Evolutionary conservation across 2,797 vertebrate genomes (phyloP).

Genomic region (Coccyzus lansbergi): DNA sequence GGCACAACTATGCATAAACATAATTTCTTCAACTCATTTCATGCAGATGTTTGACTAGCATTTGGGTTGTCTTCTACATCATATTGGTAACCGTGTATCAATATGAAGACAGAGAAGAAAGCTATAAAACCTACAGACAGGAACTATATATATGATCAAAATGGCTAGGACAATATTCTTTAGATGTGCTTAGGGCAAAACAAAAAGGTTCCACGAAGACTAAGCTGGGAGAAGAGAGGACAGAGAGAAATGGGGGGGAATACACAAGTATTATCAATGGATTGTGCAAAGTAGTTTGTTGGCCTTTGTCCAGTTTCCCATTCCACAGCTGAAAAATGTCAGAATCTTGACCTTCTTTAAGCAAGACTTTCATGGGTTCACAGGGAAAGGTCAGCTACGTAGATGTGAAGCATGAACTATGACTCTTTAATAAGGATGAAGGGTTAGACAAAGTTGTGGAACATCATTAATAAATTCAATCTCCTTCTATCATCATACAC

Average conservation of each 20-base stretch:
- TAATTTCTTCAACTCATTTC: neutral
- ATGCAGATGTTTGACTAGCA: neutral
- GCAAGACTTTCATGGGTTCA: neutral
- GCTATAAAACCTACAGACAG: neutral
- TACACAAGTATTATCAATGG: neutral
- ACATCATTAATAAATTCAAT: neutral
- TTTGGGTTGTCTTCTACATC: neutral
- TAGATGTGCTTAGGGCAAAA: neutral
- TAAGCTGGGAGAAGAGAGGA: neutral
- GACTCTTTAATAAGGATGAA: neutral
- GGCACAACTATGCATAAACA: neutral
- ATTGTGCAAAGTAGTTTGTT: rapidly evolving
- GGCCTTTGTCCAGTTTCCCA: neutral
- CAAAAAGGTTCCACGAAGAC: neutral
- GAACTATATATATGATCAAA: neutral
- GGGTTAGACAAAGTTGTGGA: neutral
- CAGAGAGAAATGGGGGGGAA: neutral
- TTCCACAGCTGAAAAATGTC: neutral
- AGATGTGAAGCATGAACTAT: neutral
- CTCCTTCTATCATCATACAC: neutral
- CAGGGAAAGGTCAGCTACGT: neutral
- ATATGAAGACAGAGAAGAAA: neutral
- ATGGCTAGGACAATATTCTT: neutral
- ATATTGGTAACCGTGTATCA: neutral
- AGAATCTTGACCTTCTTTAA: neutral